Percentiles rank a stretch among this genome's conserved stretches.
phyloP scores from a whole-genome alignment of 2,113 vertebrate species.

The Mobula hypostoma region DNA sequence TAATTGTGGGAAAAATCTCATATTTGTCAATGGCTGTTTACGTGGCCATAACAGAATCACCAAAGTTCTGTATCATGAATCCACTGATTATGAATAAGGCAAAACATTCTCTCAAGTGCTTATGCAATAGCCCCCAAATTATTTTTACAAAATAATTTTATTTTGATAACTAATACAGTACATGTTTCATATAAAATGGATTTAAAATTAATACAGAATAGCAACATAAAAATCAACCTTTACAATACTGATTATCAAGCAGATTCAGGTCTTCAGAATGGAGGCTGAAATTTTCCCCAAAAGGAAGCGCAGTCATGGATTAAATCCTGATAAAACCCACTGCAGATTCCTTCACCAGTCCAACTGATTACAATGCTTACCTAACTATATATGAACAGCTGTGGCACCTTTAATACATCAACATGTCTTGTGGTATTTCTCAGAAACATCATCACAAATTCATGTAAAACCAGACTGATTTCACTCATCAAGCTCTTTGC shows the following conservation, averaged over 20 bases:
- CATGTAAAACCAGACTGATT: background rate
- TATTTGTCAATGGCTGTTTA: background rate
- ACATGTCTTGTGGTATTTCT: background rate
- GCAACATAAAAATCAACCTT: background rate
- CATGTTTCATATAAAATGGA: background rate
- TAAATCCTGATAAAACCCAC: background rate
- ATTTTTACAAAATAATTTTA: constrained; percentile 14
- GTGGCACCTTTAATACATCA: background rate
- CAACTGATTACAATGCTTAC: background rate
- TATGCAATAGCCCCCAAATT: background rate
- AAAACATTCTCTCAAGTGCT: background rate
- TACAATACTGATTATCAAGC: background rate
- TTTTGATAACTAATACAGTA: background rate
- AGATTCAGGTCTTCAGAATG: background rate
- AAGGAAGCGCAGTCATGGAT: background rate
- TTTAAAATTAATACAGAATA: background rate
- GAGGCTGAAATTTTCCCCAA: background rate
- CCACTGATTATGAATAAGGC: background rate
- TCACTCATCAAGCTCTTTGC: background rate
- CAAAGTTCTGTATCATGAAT: background rate
- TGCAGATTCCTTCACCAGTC: background rate
- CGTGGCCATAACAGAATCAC: background rate
- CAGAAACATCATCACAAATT: background rate
- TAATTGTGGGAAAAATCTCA: background rate
- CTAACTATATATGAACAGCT: background rate